Evolutionary conservation across 2,797 vertebrate species (phyloP).

Genomic region (Phaenicophaeus curvirostris): DNA sequence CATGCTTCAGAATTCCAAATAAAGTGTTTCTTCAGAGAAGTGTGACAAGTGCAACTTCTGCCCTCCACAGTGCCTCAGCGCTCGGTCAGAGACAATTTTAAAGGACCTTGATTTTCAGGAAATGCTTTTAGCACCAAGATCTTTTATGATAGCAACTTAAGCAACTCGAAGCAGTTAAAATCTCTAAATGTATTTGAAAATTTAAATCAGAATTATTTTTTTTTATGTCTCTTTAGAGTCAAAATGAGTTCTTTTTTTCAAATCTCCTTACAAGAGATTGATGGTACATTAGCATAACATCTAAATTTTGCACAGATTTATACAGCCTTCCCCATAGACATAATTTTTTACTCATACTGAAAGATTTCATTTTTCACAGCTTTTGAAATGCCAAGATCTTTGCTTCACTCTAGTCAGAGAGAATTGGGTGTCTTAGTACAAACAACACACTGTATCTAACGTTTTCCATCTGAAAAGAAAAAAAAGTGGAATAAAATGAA

Average conservation of each 20-base stretch:
- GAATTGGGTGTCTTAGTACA: neutral
- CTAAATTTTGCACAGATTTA: neutral
- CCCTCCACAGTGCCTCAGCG: neutral
- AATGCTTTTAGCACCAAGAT: neutral
- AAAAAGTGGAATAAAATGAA: neutral
- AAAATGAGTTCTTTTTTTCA: neutral
- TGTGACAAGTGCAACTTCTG: constrained; percentile 29
- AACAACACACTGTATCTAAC: neutral
- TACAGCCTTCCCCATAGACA: neutral
- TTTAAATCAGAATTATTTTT: neutral
- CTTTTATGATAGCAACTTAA: neutral
- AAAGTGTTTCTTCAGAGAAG: constrained; percentile 41
- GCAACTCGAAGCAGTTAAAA: neutral
- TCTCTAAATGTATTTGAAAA: neutral
- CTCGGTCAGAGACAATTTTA: constrained; percentile 13
- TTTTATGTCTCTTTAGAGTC: neutral
- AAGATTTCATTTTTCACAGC: neutral
- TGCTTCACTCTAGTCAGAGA: neutral
- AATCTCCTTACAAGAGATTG: neutral
- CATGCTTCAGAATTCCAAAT: constrained; percentile 49
- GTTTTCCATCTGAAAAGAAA: neutral
- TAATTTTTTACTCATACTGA: neutral
- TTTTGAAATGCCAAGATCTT: neutral
- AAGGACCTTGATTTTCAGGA: constrained; percentile 34
- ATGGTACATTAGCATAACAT: neutral